These are phyloP conservation scores for Tychaedon coryphoeus DNA, from an alignment of 2,113 vertebrate genomes.

Conservation along the genomic window DNA sequence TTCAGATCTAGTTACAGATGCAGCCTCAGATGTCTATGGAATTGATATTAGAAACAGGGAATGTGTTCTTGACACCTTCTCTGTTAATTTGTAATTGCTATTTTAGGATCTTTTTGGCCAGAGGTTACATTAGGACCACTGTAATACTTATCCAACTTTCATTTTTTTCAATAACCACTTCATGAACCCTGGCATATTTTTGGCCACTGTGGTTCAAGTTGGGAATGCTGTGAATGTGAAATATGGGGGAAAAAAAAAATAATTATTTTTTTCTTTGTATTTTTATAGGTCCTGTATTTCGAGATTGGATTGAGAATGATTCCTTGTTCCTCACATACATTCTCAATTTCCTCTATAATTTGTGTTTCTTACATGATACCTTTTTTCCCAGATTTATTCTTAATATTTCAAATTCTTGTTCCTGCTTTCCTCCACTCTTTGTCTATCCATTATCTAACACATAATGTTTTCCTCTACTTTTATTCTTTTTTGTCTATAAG, in stretches of 20 bases:
- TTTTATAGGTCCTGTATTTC: neutral
- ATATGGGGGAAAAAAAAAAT: neutral
- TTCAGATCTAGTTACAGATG: neutral
- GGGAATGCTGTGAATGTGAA: neutral
- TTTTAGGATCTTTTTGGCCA: neutral
- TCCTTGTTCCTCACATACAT: neutral
- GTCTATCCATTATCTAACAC: neutral
- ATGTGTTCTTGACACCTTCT: neutral
- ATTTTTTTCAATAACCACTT: neutral
- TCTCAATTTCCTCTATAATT: neutral
- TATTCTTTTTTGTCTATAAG: neutral
- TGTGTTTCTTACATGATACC: neutral
- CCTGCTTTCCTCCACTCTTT: neutral
- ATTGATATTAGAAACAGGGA: neutral
- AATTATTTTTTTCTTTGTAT: neutral
- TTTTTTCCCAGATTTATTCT: neutral
- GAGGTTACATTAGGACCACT: neutral
- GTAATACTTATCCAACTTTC: neutral
- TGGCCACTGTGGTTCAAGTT: neutral
- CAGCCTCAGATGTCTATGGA: neutral
- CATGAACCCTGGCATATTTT: neutral
- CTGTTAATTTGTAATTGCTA: neutral
- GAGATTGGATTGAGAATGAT: accelerated
- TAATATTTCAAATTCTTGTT: neutral
- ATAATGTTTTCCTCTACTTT: neutral